These are phyloP conservation scores for Sminthurides aquaticus DNA, from an alignment of 2,888 invertebrate species.

Conservation along the genomic window DNA sequence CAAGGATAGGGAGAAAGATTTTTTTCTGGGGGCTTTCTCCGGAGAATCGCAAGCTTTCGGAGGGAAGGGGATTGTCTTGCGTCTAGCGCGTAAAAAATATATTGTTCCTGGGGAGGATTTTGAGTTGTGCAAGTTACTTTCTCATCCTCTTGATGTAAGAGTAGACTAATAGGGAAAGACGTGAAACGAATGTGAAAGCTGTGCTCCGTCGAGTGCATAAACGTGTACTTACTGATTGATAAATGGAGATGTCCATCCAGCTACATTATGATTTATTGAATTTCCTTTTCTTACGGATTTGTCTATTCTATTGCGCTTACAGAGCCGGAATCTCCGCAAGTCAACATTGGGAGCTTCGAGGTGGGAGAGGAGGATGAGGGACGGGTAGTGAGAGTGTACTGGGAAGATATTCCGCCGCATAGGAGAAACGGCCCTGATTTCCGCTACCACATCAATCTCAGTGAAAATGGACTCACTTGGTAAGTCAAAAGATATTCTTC, in stretches of 20 bases:
- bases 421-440: slow-evolving; percentile 69
- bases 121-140: no score
- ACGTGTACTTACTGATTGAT: slow-evolving; percentile 15
- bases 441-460: slow-evolving; percentile 54
- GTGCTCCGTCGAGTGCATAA: slow-evolving; percentile 13
- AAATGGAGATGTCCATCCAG: slow-evolving; percentile 7
- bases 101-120: no score
- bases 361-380: slow-evolving; percentile 46
- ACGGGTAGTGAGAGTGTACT: slow-evolving; percentile 65
- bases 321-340: slow-evolving; percentile 59
- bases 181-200: neutral
- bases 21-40: no score
- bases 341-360: slow-evolving; percentile 67
- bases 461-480: slow-evolving; percentile 47
- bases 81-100: no score
- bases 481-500: slow-evolving; percentile 27
- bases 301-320: slow-evolving; percentile 25
- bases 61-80: no score
- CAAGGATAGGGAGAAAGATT: neutral
- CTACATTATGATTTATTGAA: slow-evolving; percentile 13
- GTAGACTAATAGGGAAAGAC: no score
- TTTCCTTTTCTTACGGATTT: slow-evolving; percentile 20
- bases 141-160: no score
- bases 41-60: no score
- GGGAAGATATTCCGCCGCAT: slow-evolving; percentile 64